These are phyloP conservation scores for Pampus argenteus DNA, from an alignment of 2,797 vertebrate genomes.

Conservation along the genomic window DNA sequence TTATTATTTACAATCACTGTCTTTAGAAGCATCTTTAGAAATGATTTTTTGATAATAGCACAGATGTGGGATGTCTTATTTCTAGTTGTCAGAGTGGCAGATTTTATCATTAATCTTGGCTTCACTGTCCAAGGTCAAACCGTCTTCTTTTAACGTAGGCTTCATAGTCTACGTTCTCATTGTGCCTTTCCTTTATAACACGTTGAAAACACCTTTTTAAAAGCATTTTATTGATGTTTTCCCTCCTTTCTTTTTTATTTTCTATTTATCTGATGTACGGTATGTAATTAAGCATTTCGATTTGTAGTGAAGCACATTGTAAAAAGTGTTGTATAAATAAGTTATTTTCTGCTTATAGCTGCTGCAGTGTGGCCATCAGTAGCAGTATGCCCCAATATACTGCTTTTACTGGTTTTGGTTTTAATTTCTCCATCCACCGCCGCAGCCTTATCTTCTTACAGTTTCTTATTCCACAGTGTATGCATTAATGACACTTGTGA, in stretches of 20 bases:
- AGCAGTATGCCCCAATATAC: neutral
- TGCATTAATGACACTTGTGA: slow-evolving; percentile 23
- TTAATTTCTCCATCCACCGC: neutral
- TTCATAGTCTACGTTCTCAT: neutral
- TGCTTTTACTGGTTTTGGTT: neutral
- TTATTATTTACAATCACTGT: slow-evolving; percentile 21
- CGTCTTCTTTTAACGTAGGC: neutral
- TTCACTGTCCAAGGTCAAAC: slow-evolving; percentile 4
- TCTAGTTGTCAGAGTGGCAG: slow-evolving; percentile 25
- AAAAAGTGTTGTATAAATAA: slow-evolving; percentile 5
- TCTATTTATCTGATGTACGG: neutral
- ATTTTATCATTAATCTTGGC: slow-evolving; percentile 25
- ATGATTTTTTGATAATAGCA: slow-evolving; percentile 8
- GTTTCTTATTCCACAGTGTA: neutral
- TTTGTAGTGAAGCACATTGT: neutral
- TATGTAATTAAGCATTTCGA: neutral
- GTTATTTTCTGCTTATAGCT: neutral
- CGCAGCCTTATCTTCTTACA: neutral
- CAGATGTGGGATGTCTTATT: slow-evolving; percentile 12
- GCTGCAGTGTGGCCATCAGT: slow-evolving; percentile 5
- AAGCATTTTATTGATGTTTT: slow-evolving; percentile 4
- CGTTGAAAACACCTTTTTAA: neutral
- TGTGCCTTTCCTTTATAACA: neutral
- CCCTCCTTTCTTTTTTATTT: neutral
- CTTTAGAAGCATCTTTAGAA: slow-evolving; percentile 37